phyloP scores from a whole-genome alignment of 2,797 vertebrate genomes.

The Takifugu ocellatus region DNA sequence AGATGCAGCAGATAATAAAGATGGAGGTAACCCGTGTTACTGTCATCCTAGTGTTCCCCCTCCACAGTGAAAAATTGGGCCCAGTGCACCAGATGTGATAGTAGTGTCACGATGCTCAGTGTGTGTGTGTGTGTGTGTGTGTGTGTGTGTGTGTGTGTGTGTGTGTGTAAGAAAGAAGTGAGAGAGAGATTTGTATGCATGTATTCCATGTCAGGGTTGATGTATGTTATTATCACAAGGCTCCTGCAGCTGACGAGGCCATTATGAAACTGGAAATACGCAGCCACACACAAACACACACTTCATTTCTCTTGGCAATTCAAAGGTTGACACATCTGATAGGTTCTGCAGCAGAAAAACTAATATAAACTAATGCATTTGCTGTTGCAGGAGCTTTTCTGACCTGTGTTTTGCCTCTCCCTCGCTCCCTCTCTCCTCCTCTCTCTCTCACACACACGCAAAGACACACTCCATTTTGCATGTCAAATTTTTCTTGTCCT shows the following conservation, averaged over 20 bases:
- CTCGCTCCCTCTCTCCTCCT: too few relatives aligned
- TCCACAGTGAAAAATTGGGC: neutral
- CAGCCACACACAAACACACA: too few relatives aligned
- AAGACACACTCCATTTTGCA: too few relatives aligned
- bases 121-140: neutral
- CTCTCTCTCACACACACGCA: too few relatives aligned
- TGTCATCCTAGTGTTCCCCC: neutral
- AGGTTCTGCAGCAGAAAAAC: too few relatives aligned
- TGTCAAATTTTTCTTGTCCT: too few relatives aligned
- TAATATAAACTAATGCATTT: too few relatives aligned
- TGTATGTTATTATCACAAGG: neutral
- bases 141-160: neutral
- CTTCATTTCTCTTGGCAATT: too few relatives aligned
- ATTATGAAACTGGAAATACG: neutral
- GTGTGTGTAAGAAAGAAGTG: neutral
- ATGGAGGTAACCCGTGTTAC: neutral
- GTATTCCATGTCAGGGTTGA: neutral
- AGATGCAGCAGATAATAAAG: neutral
- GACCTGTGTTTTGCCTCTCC: too few relatives aligned
- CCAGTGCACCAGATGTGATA: neutral
- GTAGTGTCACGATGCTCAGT: neutral
- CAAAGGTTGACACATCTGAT: too few relatives aligned
- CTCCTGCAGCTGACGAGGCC: neutral
- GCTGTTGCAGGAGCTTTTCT: too few relatives aligned
- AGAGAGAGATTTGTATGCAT: neutral